These are phyloP conservation scores for Oceanites oceanicus DNA, from an alignment of 2,113 vertebrate species.

Conservation along the genomic window DNA sequence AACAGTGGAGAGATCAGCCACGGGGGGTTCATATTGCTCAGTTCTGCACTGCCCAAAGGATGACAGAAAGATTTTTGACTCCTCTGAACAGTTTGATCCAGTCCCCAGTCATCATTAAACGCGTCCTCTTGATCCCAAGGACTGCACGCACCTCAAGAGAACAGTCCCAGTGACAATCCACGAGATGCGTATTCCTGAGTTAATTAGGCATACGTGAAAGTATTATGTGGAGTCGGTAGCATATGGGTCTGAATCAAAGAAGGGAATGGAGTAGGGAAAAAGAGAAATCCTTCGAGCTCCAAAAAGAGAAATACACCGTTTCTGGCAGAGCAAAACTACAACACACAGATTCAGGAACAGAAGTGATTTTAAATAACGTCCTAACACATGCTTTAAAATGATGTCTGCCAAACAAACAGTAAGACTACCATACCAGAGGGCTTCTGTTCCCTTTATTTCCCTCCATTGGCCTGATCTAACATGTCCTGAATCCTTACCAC, in stretches of 20 bases:
- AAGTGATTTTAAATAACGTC: neutral
- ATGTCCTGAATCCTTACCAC: slow-evolving; percentile 82
- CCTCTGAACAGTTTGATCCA: neutral
- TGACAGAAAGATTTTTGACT: neutral
- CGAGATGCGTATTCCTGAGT: neutral
- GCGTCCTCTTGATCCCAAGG: neutral
- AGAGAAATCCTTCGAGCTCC: neutral
- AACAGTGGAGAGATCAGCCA: neutral
- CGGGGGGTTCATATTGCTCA: neutral
- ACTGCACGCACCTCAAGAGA: neutral
- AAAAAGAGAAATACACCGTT: neutral
- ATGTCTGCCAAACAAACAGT: neutral
- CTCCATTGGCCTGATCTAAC: neutral
- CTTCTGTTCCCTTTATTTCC: neutral
- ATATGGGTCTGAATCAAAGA: neutral
- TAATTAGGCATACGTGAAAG: neutral
- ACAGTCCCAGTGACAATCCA: neutral
- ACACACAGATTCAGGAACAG: neutral
- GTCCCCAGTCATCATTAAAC: neutral
- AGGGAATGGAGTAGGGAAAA: neutral
- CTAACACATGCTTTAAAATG: neutral
- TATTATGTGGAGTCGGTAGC: neutral
- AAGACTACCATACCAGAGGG: neutral
- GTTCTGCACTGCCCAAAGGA: neutral
- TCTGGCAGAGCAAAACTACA: neutral